Base-by-base conservation (phyloP, 2,113 vertebrate genomes). In the Myotis brandtii region DNA sequence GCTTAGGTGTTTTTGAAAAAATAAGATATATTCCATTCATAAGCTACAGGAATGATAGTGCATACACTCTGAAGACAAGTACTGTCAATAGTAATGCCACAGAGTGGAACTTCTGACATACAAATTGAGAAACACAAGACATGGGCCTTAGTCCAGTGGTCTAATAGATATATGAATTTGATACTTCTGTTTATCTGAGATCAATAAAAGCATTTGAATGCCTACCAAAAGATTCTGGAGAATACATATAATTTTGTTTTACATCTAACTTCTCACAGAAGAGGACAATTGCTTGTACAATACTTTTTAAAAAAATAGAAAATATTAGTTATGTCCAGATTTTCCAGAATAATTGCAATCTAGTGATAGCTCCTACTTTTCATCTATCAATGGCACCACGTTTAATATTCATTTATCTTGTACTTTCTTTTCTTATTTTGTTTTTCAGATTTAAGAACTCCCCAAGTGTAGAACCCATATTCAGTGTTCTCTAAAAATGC, bases 161-260 rank as follows among this genome's bases (percentile, higher is more conserved):
- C 17, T 83, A 91, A 62, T 43, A 37, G 75, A 73, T 82, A 73
- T 86, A 79, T 54, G 30, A 88, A 94, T 76, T 48, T 86, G 52
- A 80, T 52, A 81, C 12, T 64, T 23, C 3, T 77, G 6, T 70
- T 82, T 80, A 56, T 95, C 40, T 75, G 17, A 13, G 91, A 56
- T 62, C 30, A 76, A 16, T 83, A 46, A 86, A 79, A 67, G 3
- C 46, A 73, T 86, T 2, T 48, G 46, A 93, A 43, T 85, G 25
- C 5, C 32, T 72, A 59, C 21, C 37, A 81, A 81, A 76, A 18
- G 17, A 50, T 86, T 89, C 5, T 77, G 30, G 10, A 82, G 67
- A 81, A 69, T 9, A 89, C 82, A 62, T 75, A 79, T 85, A 9
- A 67, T 62, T 72, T 96, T 76, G 13, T 20, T 54, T 9, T 23